Conservation (phyloP, 2,113 vertebrate genomes). For the Polypterus bichir region DNA sequence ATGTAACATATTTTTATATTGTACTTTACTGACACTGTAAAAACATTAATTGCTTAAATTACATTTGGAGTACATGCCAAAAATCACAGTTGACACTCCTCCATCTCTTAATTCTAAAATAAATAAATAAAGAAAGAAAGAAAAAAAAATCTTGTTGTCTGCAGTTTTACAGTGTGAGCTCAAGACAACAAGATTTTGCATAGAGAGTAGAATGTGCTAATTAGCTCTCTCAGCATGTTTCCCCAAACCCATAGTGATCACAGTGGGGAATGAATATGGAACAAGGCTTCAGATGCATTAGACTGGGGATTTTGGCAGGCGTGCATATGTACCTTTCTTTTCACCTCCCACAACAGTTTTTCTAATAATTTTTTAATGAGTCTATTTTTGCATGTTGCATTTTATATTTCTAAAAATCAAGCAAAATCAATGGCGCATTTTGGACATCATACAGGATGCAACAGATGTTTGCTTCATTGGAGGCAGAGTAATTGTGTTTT, state of each 20-base stretch:
- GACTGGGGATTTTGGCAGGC: conserved; percentile 27
- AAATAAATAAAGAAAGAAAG: too few relatives aligned
- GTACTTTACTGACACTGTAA: too few relatives aligned
- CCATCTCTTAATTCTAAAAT: too few relatives aligned
- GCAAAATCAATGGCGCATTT: not conserved
- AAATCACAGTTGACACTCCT: too few relatives aligned
- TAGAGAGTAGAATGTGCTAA: conserved; percentile 45
- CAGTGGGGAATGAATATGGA: conserved; percentile 47
- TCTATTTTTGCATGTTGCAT: not conserved
- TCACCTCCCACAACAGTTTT: not conserved
- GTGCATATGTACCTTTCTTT: conserved; percentile 7
- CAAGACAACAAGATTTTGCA: conserved; percentile 33
- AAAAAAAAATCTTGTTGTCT: conserved; percentile 13
- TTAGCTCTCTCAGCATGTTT: conserved; percentile 52
- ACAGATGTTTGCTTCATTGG: too few relatives aligned
- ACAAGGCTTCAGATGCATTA: conserved; percentile 34
- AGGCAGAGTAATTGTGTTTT: too few relatives aligned
- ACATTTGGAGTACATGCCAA: too few relatives aligned
- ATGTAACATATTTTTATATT: too few relatives aligned
- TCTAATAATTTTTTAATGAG: conserved; percentile 2
- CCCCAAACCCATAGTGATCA: conserved; percentile 42
- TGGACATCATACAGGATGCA: not conserved
- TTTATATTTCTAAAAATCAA: not conserved
- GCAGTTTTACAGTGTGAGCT: conserved; percentile 21
- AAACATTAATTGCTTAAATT: too few relatives aligned